phyloP scores from a whole-genome alignment of 35 echinoderm and acorn worm species.

The Lytechinus variegatus region DNA sequence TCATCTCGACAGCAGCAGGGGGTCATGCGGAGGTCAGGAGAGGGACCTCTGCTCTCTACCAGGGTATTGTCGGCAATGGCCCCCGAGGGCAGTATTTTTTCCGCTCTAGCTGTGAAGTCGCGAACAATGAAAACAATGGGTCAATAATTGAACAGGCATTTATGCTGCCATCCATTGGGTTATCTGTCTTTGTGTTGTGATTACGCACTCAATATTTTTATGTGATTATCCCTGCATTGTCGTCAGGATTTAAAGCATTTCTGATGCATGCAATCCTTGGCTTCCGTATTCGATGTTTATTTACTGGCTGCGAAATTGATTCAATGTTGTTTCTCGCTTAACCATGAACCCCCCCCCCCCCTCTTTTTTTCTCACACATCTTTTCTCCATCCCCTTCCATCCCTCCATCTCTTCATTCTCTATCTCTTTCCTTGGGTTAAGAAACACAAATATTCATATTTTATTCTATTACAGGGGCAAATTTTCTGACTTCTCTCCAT shows the following conservation, averaged over 20 bases:
- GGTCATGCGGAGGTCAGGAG: not conserved
- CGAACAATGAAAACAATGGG: conserved; percentile 38
- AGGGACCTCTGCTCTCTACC: not conserved
- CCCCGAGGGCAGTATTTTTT: conserved; percentile 39
- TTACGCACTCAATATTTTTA: conserved; percentile 33
- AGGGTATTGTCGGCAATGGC: not conserved
- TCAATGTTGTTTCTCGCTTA: not conserved
- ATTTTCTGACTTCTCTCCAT: too few relatives aligned
- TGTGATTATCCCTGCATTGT: not conserved
- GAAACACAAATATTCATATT: too few relatives aligned
- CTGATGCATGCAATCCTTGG: not conserved
- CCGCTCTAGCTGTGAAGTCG: conserved; percentile 12
- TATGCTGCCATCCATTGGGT: not conserved
- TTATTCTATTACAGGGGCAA: too few relatives aligned
- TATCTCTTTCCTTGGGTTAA: not conserved
- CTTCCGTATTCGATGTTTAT: not conserved
- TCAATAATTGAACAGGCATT: conserved; percentile 40
- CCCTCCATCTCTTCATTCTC: not conserved
- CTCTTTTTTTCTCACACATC: too few relatives aligned
- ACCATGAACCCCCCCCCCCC: not conserved
- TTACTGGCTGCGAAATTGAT: not conserved
- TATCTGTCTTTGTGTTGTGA: not conserved
- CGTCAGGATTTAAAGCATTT: not conserved
- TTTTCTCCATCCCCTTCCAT: not conserved
- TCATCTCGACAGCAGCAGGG: not conserved